phyloP scores from a whole-genome alignment of 2,113 vertebrate species.

The Neotoma lepida region DNA sequence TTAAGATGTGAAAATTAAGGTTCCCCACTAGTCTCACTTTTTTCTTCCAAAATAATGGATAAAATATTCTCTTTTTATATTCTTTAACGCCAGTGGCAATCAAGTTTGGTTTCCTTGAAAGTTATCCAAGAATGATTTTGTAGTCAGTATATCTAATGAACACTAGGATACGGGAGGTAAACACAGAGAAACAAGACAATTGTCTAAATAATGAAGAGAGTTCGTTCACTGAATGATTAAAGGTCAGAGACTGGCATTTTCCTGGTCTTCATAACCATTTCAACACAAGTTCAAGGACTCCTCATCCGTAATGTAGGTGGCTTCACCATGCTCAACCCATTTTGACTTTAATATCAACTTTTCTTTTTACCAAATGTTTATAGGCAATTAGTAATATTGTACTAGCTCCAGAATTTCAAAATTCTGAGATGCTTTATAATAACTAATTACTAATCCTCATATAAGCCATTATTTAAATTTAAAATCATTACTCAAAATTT shows the following conservation, averaged over 20 bases:
- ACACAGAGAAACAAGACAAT: neutral
- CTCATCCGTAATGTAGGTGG: neutral
- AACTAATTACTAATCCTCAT: constrained; percentile 24
- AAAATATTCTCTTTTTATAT: neutral
- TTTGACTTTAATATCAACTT: constrained; percentile 43
- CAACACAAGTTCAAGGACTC: neutral
- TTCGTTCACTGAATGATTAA: neutral
- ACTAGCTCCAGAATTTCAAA: neutral
- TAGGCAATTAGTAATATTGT: neutral
- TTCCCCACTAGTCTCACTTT: neutral
- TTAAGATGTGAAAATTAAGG: too few relatives aligned
- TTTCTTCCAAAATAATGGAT: neutral
- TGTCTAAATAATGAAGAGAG: neutral
- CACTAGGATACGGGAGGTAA: neutral
- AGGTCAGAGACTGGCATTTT: neutral
- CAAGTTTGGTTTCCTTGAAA: neutral
- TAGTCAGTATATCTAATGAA: neutral
- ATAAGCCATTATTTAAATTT: neutral
- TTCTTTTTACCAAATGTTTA: constrained; percentile 6
- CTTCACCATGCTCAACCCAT: neutral
- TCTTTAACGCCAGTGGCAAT: neutral
- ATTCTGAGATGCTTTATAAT: neutral
- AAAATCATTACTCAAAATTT: constrained; percentile 36
- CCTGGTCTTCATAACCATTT: constrained; percentile 6
- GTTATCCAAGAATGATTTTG: constrained; percentile 27